Conservation (phyloP, 2,888 invertebrate species). For the Pandemis corylana region DNA sequence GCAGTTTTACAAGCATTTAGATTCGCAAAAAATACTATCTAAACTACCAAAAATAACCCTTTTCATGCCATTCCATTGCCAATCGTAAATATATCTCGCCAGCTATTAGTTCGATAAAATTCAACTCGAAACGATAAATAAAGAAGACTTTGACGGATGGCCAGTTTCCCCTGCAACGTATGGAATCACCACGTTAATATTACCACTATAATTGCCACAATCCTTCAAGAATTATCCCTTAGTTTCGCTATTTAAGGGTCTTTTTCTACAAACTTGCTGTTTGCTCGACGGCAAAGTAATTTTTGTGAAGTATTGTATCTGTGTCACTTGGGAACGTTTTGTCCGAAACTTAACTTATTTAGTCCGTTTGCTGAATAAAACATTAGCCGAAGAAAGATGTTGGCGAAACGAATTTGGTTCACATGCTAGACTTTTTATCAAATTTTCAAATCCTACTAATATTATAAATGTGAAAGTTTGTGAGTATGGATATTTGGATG, state of each 20-base stretch:
- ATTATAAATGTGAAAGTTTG: too few species aligned
- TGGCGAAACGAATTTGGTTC: conserved; percentile 64
- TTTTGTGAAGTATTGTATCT: conserved; percentile 72
- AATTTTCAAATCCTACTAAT: too few species aligned
- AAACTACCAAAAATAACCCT: conserved; percentile 64
- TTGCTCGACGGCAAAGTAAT: conserved; percentile 33
- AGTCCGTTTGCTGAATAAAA: conserved; percentile 74
- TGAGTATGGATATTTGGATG: too few species aligned
- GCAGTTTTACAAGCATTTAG: background rate
- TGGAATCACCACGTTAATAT: conserved; percentile 54
- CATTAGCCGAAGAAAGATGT: conserved; percentile 70
- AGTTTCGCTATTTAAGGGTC: background rate
- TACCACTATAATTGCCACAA: conserved; percentile 39
- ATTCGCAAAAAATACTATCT: conserved; percentile 29
- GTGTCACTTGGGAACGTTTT: conserved; percentile 81
- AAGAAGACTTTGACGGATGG: conserved; percentile 82
- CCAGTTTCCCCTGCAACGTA: conserved; percentile 80
- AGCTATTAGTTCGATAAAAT: conserved; percentile 84
- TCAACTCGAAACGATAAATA: conserved; percentile 84
- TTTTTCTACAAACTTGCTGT: conserved; percentile 10
- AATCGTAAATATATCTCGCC: conserved; percentile 82
- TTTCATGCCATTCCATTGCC: conserved; percentile 72
- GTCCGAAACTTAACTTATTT: conserved; percentile 83
- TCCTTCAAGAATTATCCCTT: conserved; percentile 13
- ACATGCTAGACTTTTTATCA: background rate